These are phyloP conservation scores for Auanema sp. DNA, from an alignment of 2,888 invertebrate genomes.

Conservation along the genomic window DNA sequence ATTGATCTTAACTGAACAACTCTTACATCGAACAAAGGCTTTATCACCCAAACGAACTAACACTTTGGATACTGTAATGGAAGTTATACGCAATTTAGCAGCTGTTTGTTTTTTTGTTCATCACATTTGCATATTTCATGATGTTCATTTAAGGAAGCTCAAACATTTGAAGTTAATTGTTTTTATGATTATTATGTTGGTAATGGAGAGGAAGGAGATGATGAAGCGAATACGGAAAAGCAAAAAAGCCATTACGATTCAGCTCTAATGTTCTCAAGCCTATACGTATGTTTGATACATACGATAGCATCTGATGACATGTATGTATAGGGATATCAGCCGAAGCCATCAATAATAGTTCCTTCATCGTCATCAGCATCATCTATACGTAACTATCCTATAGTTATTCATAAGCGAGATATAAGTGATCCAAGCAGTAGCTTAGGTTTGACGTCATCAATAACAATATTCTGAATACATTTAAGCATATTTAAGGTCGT, in stretches of 20 bases:
- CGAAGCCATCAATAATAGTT: not conserved
- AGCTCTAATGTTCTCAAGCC: slow-evolving; percentile 9
- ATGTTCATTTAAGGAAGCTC: slow-evolving; percentile 26
- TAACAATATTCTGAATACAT: too few relatives aligned
- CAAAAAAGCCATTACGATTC: slow-evolving; percentile 14
- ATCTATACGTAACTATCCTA: too few relatives aligned
- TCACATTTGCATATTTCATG: not conserved
- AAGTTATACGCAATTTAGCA: slow-evolving; percentile 24
- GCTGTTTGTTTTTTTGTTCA: not conserved
- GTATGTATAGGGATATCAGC: not conserved
- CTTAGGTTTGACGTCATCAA: too few relatives aligned
- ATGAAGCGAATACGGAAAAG: not conserved
- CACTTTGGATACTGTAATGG: slow-evolving; percentile 32
- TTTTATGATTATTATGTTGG: slow-evolving; percentile 41
- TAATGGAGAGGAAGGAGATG: slow-evolving; percentile 19
- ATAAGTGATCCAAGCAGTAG: too few relatives aligned
- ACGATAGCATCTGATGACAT: not conserved
- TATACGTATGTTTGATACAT: slow-evolving; percentile 12
- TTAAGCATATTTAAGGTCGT: too few relatives aligned
- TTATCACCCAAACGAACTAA: slow-evolving; percentile 28
- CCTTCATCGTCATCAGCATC: too few relatives aligned
- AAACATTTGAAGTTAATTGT: slow-evolving; percentile 25
- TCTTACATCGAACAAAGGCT: slow-evolving; percentile 23
- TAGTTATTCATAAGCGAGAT: too few relatives aligned
- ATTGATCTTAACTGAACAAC: slow-evolving; percentile 34